Evolutionary conservation across 35 echinoderm and acorn worm species (phyloP).

Genomic region (Diadema setosum): DNA sequence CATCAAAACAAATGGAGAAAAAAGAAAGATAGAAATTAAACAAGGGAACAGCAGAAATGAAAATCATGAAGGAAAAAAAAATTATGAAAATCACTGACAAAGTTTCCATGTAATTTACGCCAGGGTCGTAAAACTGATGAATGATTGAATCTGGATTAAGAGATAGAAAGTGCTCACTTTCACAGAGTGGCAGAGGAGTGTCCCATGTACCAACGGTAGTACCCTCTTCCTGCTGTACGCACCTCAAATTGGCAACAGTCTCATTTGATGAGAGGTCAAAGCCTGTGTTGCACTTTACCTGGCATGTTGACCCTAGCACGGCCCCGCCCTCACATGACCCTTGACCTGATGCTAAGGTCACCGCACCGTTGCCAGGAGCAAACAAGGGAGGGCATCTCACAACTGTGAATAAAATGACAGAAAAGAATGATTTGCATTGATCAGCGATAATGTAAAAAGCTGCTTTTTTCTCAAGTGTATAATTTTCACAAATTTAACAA

Average conservation of each 20-base stretch:
- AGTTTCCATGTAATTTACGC: too few species aligned
- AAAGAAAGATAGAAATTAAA: too few species aligned
- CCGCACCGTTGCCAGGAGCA: neutral
- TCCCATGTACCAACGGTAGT: neutral
- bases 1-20: too few species aligned
- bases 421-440: neutral
- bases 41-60: too few species aligned
- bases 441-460: too few species aligned
- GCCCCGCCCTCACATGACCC: slow-evolving; percentile 15
- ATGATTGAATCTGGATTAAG: too few species aligned
- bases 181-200: neutral
- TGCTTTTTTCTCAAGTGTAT: too few species aligned
- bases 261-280: neutral
- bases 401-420: neutral
- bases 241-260: neutral
- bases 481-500: too few species aligned
- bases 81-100: too few species aligned
- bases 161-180: too few species aligned
- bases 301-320: neutral
- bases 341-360: neutral
- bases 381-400: neutral
- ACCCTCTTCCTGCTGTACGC: neutral
- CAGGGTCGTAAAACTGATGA: too few species aligned
- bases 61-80: too few species aligned
- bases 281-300: neutral